Evolutionary conservation across 2,888 invertebrate genomes (phyloP).

Genomic region (Lamellibrachia columna): DNA sequence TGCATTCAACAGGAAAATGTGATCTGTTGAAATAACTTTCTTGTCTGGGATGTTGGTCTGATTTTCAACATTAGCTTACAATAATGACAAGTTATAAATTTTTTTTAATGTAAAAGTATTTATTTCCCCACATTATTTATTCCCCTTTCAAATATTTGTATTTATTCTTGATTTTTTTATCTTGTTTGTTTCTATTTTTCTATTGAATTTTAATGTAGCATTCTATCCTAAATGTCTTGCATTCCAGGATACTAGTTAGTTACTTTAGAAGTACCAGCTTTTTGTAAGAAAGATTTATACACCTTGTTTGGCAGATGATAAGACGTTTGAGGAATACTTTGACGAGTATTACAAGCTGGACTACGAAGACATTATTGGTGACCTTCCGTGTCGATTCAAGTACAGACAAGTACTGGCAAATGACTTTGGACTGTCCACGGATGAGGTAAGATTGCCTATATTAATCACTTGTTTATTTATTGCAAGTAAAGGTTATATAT

Average conservation of each 20-base stretch:
- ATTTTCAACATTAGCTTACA: neutral
- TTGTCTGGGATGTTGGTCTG: no score
- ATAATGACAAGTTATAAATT: neutral
- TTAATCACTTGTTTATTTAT: neutral
- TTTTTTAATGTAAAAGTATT: neutral
- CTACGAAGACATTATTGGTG: conserved; percentile 93
- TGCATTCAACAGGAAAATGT: neutral
- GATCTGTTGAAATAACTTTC: neutral
- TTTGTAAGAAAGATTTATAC: neutral
- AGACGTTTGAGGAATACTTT: conserved; percentile 86
- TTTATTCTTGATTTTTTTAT: no score
- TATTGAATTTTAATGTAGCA: no score
- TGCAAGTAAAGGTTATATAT: neutral
- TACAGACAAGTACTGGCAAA: conserved; percentile 83
- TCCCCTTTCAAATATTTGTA: no score
- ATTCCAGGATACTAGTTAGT: neutral
- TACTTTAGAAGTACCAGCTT: neutral
- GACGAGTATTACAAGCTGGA: conserved; percentile 95
- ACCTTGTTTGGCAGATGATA: conserved; percentile 63
- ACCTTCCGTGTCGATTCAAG: conserved; percentile 88
- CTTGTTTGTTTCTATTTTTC: no score
- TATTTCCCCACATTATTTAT: no score
- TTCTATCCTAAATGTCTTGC: no score
- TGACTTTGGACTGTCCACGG: conserved; percentile 87
- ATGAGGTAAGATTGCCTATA: conserved; percentile 76